Base-by-base conservation (phyloP, 2,797 vertebrate genomes). In the Anniella stebbinsi region DNA sequence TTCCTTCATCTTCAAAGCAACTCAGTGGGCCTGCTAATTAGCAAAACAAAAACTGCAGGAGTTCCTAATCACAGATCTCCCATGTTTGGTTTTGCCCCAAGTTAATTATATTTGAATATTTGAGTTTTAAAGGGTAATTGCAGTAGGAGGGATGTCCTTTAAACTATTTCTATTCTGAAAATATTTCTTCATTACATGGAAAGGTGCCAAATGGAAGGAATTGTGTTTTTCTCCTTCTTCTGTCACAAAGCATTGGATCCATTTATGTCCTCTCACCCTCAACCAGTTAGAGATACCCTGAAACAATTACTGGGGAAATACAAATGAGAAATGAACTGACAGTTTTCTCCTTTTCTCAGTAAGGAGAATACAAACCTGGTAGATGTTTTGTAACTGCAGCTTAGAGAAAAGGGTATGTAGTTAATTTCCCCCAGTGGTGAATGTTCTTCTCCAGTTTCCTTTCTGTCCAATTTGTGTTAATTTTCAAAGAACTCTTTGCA, bases 391-490 rank as follows among this genome's bases (percentile, higher is more conserved):
- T 93, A 93, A 92, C 6, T 12, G 21, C 9, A 82, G 33, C 45
- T 86, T 91, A 80, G 57, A 66, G 69, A 86, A 89, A 86, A 93
- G 82, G 4, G 57, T 81, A 48, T 0, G 0, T 84, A 82, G 88
- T 90, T 87, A 81, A 81, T 92, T 90, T 60, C 54, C 33, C 25
- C 88, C 30, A 73, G 15, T 89, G 84, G 75, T 0, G 3, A 87
- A 30, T 88, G 92, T 54, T 91, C 23, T 85, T 93, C 77, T 89
- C 12, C 85, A 87, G 69, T 91, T 87, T 36, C 57, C 92, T 92
- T 93, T 95, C 89, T 88, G 48, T 75, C 54, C 87, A 75, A 88
- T 95, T 92, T 96, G 81, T 91, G 95, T 94, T 92, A 76, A 92
- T 94, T 94, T 82, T 92, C 73, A 91, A 80, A 93, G 80, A 92